Conservation (phyloP, 2,113 vertebrate genomes). For the Plestiodon gilberti region DNA sequence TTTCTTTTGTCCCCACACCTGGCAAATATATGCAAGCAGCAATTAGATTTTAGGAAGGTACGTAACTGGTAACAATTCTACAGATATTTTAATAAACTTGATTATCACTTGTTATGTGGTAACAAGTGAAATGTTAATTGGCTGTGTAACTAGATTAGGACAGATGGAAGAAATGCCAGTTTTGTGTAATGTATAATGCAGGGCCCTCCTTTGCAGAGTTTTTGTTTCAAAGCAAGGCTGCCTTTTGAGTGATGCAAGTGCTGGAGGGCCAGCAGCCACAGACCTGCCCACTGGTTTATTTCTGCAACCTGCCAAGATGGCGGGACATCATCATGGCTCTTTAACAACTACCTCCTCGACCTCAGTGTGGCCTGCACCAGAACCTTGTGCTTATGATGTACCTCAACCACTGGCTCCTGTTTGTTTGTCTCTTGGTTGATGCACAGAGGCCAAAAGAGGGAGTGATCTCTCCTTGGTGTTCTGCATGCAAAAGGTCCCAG, state of each 20-base stretch:
- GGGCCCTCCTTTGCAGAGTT: too few relatives aligned
- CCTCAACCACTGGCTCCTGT: too few relatives aligned
- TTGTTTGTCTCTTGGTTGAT: too few relatives aligned
- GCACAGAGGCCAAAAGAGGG: too few relatives aligned
- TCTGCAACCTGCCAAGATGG: too few relatives aligned
- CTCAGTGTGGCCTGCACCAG: neutral
- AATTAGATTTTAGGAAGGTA: slow-evolving; percentile 16
- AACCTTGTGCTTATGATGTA: too few relatives aligned
- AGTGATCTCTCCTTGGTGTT: neutral
- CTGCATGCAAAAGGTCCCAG: neutral
- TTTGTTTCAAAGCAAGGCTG: too few relatives aligned
- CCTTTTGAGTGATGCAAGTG: too few relatives aligned
- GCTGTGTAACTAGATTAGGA: slow-evolving; percentile 1
- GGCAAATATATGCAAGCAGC: neutral
- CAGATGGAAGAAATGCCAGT: neutral
- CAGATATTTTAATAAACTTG: slow-evolving; percentile 18
- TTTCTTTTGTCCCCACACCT: neutral
- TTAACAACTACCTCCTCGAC: neutral
- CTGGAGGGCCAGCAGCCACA: neutral
- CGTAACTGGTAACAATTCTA: neutral
- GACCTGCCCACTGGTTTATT: too few relatives aligned
- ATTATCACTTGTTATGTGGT: neutral
- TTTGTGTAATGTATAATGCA: neutral
- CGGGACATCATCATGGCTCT: neutral
- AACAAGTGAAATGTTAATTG: slow-evolving; percentile 9